Percentiles rank a stretch among this genome's conserved stretches.
Evolutionary conservation across 2,113 vertebrate genomes (phyloP).

Genomic region (Calypte anna): DNA sequence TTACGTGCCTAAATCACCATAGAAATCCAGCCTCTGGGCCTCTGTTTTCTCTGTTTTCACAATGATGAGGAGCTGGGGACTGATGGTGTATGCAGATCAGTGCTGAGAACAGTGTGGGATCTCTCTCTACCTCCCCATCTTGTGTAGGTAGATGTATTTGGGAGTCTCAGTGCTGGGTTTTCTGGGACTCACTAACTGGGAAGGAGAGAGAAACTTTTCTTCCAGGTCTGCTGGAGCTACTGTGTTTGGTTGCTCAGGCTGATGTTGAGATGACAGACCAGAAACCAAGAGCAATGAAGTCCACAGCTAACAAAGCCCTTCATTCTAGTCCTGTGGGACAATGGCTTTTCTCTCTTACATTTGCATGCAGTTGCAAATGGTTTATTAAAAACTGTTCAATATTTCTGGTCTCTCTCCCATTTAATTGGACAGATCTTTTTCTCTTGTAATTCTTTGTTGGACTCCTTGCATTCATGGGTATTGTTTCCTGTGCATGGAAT

Average conservation of each 20-base stretch:
- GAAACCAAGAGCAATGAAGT: not conserved
- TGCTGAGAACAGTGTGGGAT: not conserved
- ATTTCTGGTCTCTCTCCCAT: constrained; percentile 35
- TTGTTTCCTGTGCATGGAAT: not conserved
- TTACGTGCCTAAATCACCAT: not conserved
- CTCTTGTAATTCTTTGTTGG: not conserved
- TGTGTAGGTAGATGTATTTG: not conserved
- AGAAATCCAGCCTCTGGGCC: not conserved
- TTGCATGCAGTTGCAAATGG: constrained; percentile 33
- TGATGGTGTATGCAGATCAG: not conserved
- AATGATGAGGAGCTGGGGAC: not conserved
- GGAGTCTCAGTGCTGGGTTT: not conserved
- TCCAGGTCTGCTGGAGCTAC: not conserved
- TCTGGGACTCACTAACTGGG: not conserved
- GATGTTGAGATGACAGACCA: not conserved
- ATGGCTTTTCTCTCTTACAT: not conserved
- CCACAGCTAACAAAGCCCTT: constrained; percentile 9
- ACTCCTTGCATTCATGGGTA: not conserved
- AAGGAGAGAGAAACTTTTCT: not conserved
- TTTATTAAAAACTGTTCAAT: constrained; percentile 60
- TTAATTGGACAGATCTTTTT: constrained; percentile 36
- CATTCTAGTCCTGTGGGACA: not conserved
- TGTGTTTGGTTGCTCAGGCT: not conserved
- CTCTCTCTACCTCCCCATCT: not conserved
- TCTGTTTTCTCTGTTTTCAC: not conserved